These are phyloP conservation scores for Fistularia tabacaria DNA, from an alignment of 2,797 vertebrate genomes.

Conservation along the genomic window DNA sequence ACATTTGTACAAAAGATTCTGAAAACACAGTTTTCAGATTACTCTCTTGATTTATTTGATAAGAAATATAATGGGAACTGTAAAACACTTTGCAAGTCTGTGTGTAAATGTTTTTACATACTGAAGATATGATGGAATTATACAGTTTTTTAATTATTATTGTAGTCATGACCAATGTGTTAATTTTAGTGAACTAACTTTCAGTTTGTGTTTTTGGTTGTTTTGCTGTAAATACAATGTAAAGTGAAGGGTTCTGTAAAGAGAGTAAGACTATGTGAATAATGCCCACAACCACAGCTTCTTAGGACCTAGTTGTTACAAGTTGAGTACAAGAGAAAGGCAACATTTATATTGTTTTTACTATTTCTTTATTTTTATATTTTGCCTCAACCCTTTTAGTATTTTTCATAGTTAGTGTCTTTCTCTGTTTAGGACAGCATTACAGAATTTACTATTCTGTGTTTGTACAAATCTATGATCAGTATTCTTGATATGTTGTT, in stretches of 20 bases:
- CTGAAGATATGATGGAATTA: constrained; percentile 54
- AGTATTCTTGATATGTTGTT: constrained; percentile 2
- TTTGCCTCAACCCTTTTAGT: constrained; percentile 72
- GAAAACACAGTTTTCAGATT: constrained; percentile 40
- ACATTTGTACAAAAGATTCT: constrained; percentile 59
- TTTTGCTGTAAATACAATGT: constrained; percentile 73
- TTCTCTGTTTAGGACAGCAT: constrained; percentile 24
- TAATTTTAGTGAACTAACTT: constrained; percentile 51
- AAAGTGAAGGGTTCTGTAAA: constrained; percentile 67
- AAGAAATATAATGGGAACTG: constrained; percentile 44
- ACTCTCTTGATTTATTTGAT: constrained; percentile 58
- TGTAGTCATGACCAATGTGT: constrained; percentile 55
- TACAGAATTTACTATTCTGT: constrained; percentile 23
- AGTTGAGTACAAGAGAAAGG: constrained; percentile 49
- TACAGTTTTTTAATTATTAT: constrained; percentile 55
- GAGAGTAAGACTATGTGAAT: constrained; percentile 62
- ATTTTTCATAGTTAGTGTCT: constrained; percentile 45
- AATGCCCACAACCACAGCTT: constrained; percentile 58
- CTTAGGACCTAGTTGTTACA: constrained; percentile 49
- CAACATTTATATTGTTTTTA: constrained; percentile 66
- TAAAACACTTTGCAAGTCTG: constrained; percentile 59
- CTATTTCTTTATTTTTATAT: constrained; percentile 68
- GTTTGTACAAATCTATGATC: constrained; percentile 32
- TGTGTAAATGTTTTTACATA: constrained; percentile 71
- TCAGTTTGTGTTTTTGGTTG: constrained; percentile 38